phyloP scores from a whole-genome alignment of 2,113 vertebrate species.

The Fulica atra region DNA sequence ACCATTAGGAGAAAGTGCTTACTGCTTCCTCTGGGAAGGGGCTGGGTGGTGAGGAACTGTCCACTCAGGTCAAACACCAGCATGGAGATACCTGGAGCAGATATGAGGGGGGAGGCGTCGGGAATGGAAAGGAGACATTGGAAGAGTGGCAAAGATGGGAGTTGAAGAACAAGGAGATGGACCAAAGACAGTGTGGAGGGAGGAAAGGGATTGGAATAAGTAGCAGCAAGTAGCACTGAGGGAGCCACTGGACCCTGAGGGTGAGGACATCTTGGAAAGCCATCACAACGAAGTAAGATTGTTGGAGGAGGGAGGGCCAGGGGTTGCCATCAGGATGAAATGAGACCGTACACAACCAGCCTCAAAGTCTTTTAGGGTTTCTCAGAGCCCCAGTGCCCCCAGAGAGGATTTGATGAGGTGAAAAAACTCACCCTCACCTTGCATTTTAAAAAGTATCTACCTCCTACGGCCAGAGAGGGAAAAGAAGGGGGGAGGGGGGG shows the following conservation, averaged over 20 bases:
- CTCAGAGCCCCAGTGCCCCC: not conserved
- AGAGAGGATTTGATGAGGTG: slow-evolving; percentile 14
- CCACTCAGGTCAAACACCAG: not conserved
- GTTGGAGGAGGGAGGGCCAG: not conserved
- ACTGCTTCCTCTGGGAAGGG: not conserved
- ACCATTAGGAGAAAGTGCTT: not conserved
- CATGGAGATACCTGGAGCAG: fast-evolving
- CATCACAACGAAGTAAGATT: not conserved
- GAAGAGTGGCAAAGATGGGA: not conserved
- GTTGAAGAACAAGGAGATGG: not conserved
- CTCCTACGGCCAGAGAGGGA: not conserved
- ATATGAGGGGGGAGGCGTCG: not conserved
- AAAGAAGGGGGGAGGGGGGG: not conserved
- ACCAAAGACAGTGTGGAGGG: not conserved
- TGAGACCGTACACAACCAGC: not conserved
- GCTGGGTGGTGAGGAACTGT: not conserved
- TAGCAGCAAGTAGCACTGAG: not conserved
- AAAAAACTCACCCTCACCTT: not conserved
- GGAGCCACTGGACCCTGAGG: not conserved
- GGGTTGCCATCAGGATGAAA: not conserved
- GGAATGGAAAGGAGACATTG: not conserved
- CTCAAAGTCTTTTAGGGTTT: not conserved
- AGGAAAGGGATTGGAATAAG: not conserved
- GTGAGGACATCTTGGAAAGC: not conserved
- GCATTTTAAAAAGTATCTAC: slow-evolving; percentile 14